phyloP scores from a whole-genome alignment of 2,797 vertebrate species.

The Gallirallus australis region DNA sequence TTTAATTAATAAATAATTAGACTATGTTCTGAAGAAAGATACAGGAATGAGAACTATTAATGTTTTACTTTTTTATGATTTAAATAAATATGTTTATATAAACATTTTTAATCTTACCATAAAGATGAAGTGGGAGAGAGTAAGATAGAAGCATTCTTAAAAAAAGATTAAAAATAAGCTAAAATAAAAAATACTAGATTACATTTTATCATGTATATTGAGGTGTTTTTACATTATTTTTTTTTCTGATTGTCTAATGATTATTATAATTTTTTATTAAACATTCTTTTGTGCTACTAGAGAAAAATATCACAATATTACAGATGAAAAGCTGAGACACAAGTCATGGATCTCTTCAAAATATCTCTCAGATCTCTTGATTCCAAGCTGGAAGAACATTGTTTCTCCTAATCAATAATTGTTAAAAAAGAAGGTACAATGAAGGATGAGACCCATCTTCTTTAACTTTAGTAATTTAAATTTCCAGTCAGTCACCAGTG shows the following conservation, averaged over 20 bases:
- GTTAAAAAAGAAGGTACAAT: not conserved
- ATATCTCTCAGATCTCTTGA: not conserved
- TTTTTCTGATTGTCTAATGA: not conserved
- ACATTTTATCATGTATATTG: not conserved
- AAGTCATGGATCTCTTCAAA: not conserved
- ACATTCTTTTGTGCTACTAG: rapidly evolving
- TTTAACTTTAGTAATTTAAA: not conserved
- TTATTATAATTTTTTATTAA: not conserved
- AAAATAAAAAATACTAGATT: not conserved
- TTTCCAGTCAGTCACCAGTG: not conserved
- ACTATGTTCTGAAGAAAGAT: not conserved
- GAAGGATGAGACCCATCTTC: not conserved
- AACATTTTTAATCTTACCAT: not conserved
- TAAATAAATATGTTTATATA: not conserved
- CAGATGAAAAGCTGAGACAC: not conserved
- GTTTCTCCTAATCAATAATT: not conserved
- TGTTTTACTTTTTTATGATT: not conserved
- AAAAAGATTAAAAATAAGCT: not conserved
- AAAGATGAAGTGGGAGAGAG: not conserved
- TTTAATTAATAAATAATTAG: not conserved
- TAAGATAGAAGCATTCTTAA: not conserved
- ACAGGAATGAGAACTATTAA: not conserved
- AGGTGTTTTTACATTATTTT: not conserved
- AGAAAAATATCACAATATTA: not conserved
- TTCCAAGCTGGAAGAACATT: not conserved